Evolutionary conservation across 2,113 vertebrate genomes (phyloP).

Genomic region (Setophaga coronata): DNA sequence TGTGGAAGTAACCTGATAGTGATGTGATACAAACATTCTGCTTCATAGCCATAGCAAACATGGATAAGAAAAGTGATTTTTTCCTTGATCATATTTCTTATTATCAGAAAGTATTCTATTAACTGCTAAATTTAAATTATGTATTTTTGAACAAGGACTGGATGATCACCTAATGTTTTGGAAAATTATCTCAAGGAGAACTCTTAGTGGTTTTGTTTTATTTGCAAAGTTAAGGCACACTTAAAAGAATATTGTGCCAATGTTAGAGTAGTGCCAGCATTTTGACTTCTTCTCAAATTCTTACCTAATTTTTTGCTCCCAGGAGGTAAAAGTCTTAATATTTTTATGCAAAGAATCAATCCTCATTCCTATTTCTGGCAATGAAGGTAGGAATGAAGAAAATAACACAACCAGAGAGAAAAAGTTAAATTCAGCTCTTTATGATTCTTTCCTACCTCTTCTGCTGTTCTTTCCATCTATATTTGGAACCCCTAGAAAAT

Average conservation of each 20-base stretch:
- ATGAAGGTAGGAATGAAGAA: background rate
- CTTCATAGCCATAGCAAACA: background rate
- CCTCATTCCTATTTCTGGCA: background rate
- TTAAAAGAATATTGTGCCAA: background rate
- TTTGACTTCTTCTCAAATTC: background rate
- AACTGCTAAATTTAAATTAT: background rate
- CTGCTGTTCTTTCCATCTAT: background rate
- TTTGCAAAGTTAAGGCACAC: background rate
- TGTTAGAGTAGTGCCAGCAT: background rate
- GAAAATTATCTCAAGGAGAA: background rate
- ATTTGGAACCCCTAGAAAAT: background rate
- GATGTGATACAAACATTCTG: background rate
- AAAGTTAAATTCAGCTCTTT: background rate
- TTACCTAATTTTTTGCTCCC: background rate
- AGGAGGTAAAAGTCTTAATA: background rate
- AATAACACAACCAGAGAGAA: background rate
- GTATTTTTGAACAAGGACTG: background rate
- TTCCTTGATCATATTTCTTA: background rate
- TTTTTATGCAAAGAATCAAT: background rate
- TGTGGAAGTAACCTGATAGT: background rate
- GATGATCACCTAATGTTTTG: background rate
- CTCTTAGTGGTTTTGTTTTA: background rate
- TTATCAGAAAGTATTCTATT: background rate
- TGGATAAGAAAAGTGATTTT: background rate
- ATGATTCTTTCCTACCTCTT: background rate